Conservation (phyloP, 2,113 vertebrate genomes). For the Chloroceryle aenea region DNA sequence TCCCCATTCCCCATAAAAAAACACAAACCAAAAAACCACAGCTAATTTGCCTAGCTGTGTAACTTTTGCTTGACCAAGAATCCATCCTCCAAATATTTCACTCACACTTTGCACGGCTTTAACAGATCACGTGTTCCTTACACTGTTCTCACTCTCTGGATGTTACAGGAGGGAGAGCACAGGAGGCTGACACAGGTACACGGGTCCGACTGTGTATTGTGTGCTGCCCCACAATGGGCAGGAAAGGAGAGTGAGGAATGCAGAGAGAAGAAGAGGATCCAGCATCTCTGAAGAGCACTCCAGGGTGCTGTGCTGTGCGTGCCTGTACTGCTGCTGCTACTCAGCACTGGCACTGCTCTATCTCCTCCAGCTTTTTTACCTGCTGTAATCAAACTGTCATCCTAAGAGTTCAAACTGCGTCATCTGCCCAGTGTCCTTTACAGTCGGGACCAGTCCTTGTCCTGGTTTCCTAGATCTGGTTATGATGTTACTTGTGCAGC, state of each 20-base stretch:
- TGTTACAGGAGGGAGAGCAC: not conserved
- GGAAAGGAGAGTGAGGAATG: not conserved
- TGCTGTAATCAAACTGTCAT: not conserved
- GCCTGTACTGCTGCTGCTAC: not conserved
- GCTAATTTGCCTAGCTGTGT: not conserved
- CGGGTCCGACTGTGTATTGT: fast-evolving
- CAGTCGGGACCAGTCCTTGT: not conserved
- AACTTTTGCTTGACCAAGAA: not conserved
- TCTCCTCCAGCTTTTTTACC: not conserved
- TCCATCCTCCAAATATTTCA: not conserved
- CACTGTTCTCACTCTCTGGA: not conserved
- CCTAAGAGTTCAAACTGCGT: not conserved
- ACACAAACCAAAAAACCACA: too few relatives aligned
- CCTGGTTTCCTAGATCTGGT: not conserved
- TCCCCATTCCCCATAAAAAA: not conserved
- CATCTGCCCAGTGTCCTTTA: fast-evolving
- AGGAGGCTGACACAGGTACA: fast-evolving
- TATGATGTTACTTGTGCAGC: not conserved
- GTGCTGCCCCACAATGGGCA: not conserved
- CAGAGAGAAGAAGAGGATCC: not conserved
- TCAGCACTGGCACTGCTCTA: not conserved
- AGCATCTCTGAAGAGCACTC: not conserved
- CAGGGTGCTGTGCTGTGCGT: not conserved
- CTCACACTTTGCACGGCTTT: not conserved
- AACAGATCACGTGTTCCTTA: not conserved